Evolutionary conservation across 2,797 vertebrate species (phyloP), one percentile per base, ranked within the genome.

Genomic region (Chaenodraco wilsoni): DNA sequence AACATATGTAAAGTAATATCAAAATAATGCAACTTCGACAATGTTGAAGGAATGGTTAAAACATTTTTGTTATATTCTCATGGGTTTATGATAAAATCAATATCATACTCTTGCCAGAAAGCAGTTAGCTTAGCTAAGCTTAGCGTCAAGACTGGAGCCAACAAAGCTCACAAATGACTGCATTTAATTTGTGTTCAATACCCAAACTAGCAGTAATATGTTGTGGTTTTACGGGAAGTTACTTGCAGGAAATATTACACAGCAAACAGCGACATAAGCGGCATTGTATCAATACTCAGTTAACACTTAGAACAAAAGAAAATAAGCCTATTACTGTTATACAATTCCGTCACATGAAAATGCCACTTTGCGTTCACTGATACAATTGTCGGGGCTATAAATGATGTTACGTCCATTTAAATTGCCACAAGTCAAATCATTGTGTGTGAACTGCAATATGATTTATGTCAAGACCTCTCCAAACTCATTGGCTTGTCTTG

Each of bases 361-460:
- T 6, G 27, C 33, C 5, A 40, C 51, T 27, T 21, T 23, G 10
- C 37, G 17, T 12, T 65, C 37, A 57, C 12, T 37, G n/a, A 44
- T 33, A 51, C 2, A 2, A 17, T 15, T 44, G 61, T 19, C 55
- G 8, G 50, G 51, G 33, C 31, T 62, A 23, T 17, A 43, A 23
- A 46, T n/a, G 9, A 81, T 49, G 5, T 5, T 68, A 54, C 62
- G 46, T 66, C 45, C 3, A 50, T 66, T 75, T 70, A 65, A 66
- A 73, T 71, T 43, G 55, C 15, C 57, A 33, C 49, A 65, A 74
- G 65, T 63, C 54, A 74, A 62, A 51, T 48, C 61, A 55, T 78
- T 80, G 72, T 77, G 33, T 55, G 76, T 69, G 45, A 72, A 65
- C 31, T 67, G 57, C 62, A 65, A 21, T 33, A 59, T 69, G 58